Percentiles rank a stretch among this genome's conserved stretches.
Conservation (phyloP, 2,888 invertebrate species). For the Cerceris ruficornis region DNA sequence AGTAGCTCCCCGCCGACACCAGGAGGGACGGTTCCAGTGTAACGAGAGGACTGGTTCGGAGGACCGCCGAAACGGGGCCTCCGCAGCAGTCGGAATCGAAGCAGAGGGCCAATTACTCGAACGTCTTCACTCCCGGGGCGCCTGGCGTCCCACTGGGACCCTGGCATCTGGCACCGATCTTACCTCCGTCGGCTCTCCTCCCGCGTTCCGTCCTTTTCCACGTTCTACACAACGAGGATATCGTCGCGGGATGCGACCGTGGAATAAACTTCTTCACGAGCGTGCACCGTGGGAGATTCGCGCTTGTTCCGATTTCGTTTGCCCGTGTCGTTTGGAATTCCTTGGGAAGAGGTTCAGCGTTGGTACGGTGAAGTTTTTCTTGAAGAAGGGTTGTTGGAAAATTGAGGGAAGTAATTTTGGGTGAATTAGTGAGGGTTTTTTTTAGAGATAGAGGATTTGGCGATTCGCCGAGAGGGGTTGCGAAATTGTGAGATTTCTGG, state of each 20-base stretch:
- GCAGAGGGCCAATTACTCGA: slow-evolving; percentile 74
- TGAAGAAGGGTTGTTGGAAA: too few species aligned
- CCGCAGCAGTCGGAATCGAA: slow-evolving; percentile 69
- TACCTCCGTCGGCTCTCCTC: slow-evolving; percentile 15
- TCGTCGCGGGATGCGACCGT: slow-evolving; percentile 27
- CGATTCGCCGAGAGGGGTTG: too few species aligned
- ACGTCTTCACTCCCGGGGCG: slow-evolving; percentile 77
- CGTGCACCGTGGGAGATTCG: slow-evolving; percentile 34
- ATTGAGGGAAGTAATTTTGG: too few species aligned
- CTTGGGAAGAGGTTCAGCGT: not conserved
- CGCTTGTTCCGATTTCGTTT: slow-evolving; percentile 21
- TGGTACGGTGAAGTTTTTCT: not conserved
- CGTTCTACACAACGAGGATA: slow-evolving; percentile 34
- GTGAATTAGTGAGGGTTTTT: too few species aligned
- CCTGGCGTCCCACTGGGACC: slow-evolving; percentile 71
- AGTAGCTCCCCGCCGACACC: slow-evolving; percentile 73
- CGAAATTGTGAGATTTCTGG: too few species aligned
- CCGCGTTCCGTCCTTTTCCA: slow-evolving; percentile 27
- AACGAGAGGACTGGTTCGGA: slow-evolving; percentile 61
- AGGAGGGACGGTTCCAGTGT: slow-evolving; percentile 49
- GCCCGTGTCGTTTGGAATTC: slow-evolving; percentile 21
- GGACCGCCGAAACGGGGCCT: slow-evolving; percentile 56
- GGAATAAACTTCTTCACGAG: slow-evolving; percentile 37
- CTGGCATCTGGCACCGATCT: slow-evolving; percentile 66
- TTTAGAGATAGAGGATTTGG: too few species aligned